Evolutionary conservation across 2,888 invertebrate species (phyloP).

Genomic region (Drosophila picticornis): DNA sequence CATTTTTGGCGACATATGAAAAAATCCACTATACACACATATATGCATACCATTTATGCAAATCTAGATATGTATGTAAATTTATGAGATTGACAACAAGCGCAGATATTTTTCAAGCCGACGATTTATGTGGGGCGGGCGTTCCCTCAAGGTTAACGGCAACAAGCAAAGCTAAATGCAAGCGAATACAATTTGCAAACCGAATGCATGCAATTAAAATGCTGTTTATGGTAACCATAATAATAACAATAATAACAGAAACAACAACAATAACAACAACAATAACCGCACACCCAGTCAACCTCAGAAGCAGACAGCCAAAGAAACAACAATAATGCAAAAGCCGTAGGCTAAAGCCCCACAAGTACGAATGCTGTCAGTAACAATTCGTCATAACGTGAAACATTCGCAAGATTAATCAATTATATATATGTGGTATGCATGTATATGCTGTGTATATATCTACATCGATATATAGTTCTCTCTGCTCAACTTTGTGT

Average conservation of each 20-base stretch:
- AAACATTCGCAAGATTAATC: conserved; percentile 25
- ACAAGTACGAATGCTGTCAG: conserved; percentile 47
- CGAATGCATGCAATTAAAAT: conserved; percentile 73
- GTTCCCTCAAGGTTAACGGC: conserved; percentile 54
- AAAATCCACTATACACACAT: conserved; percentile 12
- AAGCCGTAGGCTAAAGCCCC: conserved; percentile 27
- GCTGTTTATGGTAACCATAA: conserved; percentile 59
- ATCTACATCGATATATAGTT: conserved; percentile 12
- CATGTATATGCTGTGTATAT: background rate
- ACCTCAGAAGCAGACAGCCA: conserved; percentile 33
- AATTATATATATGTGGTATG: conserved; percentile 6
- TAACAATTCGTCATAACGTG: conserved; percentile 55
- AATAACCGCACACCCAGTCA: conserved; percentile 39
- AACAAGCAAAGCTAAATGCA: conserved; percentile 22
- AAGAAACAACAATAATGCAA: conserved; percentile 17
- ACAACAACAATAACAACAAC: conserved; percentile 18
- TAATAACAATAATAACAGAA: conserved; percentile 32
- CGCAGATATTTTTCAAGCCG: conserved; percentile 35
- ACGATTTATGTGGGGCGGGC: conserved; percentile 52
- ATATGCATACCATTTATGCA: conserved; percentile 2
- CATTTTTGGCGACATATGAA: conserved; percentile 38
- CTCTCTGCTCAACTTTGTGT: conserved; percentile 23
- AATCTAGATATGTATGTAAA: background rate
- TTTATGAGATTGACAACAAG: conserved; percentile 20
- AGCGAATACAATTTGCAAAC: conserved; percentile 50